phyloP scores from a whole-genome alignment of 37 sponge, comb jelly and placozoan species.

The Bolinopsis microptera region DNA sequence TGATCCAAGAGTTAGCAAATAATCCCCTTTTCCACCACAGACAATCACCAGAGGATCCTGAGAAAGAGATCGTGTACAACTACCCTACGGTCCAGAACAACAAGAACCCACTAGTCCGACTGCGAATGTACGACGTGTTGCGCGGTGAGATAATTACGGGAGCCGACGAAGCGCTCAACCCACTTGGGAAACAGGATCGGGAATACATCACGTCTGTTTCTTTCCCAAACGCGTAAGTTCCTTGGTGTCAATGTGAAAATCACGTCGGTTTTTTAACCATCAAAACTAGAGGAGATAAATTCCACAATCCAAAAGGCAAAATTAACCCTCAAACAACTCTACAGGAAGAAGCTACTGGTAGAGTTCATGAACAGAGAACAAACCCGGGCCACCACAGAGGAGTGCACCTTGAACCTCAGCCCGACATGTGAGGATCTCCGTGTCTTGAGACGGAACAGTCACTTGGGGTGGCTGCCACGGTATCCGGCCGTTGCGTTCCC shows the following conservation, averaged over 20 bases:
- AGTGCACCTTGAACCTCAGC: slow-evolving; percentile 3
- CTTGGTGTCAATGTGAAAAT: too few relatives aligned
- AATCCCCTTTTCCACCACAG: too few relatives aligned
- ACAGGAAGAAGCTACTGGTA: slow-evolving; percentile 35
- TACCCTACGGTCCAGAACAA: neutral
- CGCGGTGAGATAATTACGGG: neutral
- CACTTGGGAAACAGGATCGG: neutral
- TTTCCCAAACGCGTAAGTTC: slow-evolving; percentile 39
- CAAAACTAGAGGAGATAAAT: too few relatives aligned
- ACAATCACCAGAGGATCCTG: neutral
- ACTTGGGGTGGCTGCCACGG: slow-evolving; percentile 22
- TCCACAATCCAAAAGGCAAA: too few relatives aligned
- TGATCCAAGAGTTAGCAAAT: too few relatives aligned
- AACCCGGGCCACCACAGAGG: slow-evolving; percentile 23
- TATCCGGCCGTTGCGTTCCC: neutral
- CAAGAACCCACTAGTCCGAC: slow-evolving; percentile 11
- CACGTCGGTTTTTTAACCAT: too few relatives aligned
- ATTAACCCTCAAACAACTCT: neutral
- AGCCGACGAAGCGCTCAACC: slow-evolving; percentile 10
- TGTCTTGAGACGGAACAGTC: neutral
- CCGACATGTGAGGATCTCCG: slow-evolving; percentile 6
- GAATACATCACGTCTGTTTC: slow-evolving; percentile 14
- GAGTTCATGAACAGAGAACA: slow-evolving; percentile 49
- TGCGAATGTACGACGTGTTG: neutral
- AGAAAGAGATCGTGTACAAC: neutral